Percentiles rank a stretch among this genome's conserved stretches.
These are phyloP conservation scores for Actinostola sp. DNA, from an alignment of 92 coral and sea anemone genomes.

Conservation along the genomic window DNA sequence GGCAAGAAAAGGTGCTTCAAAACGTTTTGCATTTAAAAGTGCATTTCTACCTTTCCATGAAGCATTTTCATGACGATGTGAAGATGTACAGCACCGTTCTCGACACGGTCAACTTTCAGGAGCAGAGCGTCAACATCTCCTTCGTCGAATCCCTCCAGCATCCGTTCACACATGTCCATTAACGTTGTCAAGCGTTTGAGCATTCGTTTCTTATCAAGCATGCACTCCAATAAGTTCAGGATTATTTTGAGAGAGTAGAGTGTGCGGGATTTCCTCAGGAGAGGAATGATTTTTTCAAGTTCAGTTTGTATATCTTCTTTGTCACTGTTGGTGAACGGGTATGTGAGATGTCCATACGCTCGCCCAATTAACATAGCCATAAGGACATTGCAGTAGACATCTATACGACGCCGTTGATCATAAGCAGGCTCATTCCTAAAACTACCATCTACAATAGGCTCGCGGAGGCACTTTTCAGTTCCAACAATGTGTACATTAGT, in stretches of 20 bases:
- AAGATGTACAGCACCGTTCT: slow-evolving; percentile 17
- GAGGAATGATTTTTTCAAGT: slow-evolving; percentile 1
- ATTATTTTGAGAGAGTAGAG: slow-evolving; percentile 19
- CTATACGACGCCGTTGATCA: slow-evolving; percentile 18
- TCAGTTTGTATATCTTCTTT: slow-evolving; percentile 7
- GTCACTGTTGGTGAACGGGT: slow-evolving; percentile 12
- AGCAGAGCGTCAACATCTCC: slow-evolving; percentile 5
- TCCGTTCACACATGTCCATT: not conserved
- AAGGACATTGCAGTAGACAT: slow-evolving; percentile 23
- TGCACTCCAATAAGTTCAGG: slow-evolving; percentile 2
- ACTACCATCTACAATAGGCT: slow-evolving; percentile 20
- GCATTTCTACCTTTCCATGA: slow-evolving; percentile 21
- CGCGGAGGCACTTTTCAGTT: slow-evolving; percentile 2
- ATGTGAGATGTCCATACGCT: slow-evolving; percentile 9
- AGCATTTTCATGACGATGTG: slow-evolving; percentile 19
- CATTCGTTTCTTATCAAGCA: slow-evolving; percentile 2
- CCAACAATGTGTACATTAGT: slow-evolving; percentile 15
- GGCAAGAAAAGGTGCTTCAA: not conserved
- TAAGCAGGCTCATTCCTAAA: slow-evolving; percentile 6
- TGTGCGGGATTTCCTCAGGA: slow-evolving; percentile 8
- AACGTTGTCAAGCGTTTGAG: not conserved
- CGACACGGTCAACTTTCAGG: not conserved
- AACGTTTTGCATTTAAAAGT: not conserved
- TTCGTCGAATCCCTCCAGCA: slow-evolving; percentile 4
- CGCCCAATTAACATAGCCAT: not conserved